These are phyloP conservation scores for Tricholaema leucomelas DNA, from an alignment of 2,113 vertebrate genomes.

Conservation along the genomic window DNA sequence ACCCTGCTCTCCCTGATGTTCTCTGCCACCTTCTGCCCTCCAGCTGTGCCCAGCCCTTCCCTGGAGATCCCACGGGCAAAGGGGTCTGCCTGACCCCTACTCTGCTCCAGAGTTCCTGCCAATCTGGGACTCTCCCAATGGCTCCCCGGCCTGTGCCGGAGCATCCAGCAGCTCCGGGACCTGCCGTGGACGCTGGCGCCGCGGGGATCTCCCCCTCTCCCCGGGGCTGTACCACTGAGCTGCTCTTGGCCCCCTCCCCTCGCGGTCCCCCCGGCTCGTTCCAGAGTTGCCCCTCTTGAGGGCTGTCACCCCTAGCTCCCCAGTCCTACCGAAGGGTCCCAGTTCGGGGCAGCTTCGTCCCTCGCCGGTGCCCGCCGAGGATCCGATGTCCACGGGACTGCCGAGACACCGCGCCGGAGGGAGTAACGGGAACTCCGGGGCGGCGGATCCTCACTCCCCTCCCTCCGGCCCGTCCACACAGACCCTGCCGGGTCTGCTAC, in stretches of 20 bases:
- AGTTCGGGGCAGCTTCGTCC: neutral
- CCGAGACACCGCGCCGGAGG: neutral
- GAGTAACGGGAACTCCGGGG: neutral
- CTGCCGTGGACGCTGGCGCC: neutral
- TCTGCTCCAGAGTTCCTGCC: neutral
- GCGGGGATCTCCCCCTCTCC: neutral
- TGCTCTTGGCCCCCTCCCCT: neutral
- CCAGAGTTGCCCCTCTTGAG: neutral
- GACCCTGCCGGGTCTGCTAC: too few relatives aligned
- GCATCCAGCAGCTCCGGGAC: neutral
- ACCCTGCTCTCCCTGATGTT: fast-evolving
- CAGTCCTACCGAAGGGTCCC: neutral
- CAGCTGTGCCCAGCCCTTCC: neutral
- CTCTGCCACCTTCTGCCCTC: too few relatives aligned
- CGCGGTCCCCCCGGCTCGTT: neutral
- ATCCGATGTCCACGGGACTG: neutral
- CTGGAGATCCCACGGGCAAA: neutral
- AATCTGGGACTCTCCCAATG: too few relatives aligned
- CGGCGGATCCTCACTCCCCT: neutral
- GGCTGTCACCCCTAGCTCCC: neutral
- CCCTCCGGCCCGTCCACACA: neutral
- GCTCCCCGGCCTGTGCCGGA: neutral
- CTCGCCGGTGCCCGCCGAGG: neutral
- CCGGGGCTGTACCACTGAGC: neutral
- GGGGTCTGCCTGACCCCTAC: fast-evolving